Conservation (phyloP, 2,888 invertebrate species). For the Amiota minor region DNA sequence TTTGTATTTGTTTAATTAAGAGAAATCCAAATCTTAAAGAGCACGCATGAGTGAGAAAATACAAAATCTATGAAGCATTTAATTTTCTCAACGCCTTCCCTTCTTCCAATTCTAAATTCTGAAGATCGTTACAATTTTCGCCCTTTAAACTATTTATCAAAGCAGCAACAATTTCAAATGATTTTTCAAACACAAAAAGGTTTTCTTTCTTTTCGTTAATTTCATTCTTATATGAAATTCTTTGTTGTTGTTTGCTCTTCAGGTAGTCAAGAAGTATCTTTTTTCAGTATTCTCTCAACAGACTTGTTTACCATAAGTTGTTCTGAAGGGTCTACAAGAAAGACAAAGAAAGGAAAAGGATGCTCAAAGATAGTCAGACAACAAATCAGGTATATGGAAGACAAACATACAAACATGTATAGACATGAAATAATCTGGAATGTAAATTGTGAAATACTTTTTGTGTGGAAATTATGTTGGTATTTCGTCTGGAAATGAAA, state of each 20-base stretch:
- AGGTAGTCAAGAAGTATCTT: constrained; percentile 2
- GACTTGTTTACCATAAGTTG: no score
- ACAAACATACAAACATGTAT: background rate
- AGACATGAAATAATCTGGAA: background rate
- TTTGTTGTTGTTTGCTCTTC: background rate
- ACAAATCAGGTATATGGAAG: no score
- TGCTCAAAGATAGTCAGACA: no score
- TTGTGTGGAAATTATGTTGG: background rate
- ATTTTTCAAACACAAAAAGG: constrained; percentile 11
- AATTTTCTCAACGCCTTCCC: constrained; percentile 14
- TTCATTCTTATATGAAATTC: no score
- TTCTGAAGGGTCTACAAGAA: no score
- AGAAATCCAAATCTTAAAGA: no score
- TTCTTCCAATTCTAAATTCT: constrained; percentile 6
- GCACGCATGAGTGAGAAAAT: no score
- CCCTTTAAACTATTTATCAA: constrained; percentile 20
- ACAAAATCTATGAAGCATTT: background rate
- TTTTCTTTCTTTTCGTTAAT: background rate
- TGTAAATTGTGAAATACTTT: constrained; percentile 3
- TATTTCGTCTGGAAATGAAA: background rate
- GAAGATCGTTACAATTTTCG: background rate
- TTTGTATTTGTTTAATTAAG: no score
- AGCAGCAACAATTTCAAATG: background rate
- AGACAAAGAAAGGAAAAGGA: no score
- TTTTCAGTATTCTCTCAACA: no score